Percentiles rank a stretch among this genome's conserved stretches.
Conservation (phyloP, 2,888 invertebrate genomes). For the Oligia strigilis region DNA sequence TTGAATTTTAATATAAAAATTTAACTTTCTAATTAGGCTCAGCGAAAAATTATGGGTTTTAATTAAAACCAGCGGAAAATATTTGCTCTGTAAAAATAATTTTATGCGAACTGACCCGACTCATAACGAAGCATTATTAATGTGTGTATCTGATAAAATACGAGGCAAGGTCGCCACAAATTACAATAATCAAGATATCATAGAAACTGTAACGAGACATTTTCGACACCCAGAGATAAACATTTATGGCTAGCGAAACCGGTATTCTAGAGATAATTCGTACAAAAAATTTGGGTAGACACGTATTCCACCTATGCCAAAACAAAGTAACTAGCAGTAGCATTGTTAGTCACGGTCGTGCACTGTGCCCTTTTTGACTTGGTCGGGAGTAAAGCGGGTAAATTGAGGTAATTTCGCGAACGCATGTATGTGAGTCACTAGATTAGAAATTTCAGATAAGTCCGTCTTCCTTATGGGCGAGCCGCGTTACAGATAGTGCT, state of each 20-base stretch:
- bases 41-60: conserved; percentile 55
- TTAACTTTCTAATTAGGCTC: conserved; percentile 66
- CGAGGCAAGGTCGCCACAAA: conserved; percentile 60
- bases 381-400: conserved; percentile 54
- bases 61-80: conserved; percentile 57
- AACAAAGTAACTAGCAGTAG: conserved; percentile 56
- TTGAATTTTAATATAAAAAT: conserved; percentile 67
- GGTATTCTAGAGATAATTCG: conserved; percentile 58
- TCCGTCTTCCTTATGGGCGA: conserved; percentile 84
- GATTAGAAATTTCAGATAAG: conserved; percentile 87
- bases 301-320: conserved; percentile 57
- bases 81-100: conserved; percentile 24
- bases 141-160: conserved; percentile 28
- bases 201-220: conserved; percentile 69
- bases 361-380: conserved; percentile 70
- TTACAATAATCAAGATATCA: conserved; percentile 72
- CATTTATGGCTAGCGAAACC: conserved; percentile 69
- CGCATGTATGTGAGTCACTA: conserved; percentile 79
- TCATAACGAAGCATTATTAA: conserved; percentile 30
- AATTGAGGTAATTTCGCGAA: conserved; percentile 80
- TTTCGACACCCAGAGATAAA: conserved; percentile 75
- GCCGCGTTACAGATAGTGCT: conserved; percentile 78
- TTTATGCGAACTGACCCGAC: conserved; percentile 14
- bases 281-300: conserved; percentile 39
- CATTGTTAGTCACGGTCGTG: conserved; percentile 64